Percentiles rank a stretch among this genome's conserved stretches.
These are phyloP conservation scores for Drusus annulatus DNA, from an alignment of 1,140 invertebrate genomes.

Conservation along the genomic window DNA sequence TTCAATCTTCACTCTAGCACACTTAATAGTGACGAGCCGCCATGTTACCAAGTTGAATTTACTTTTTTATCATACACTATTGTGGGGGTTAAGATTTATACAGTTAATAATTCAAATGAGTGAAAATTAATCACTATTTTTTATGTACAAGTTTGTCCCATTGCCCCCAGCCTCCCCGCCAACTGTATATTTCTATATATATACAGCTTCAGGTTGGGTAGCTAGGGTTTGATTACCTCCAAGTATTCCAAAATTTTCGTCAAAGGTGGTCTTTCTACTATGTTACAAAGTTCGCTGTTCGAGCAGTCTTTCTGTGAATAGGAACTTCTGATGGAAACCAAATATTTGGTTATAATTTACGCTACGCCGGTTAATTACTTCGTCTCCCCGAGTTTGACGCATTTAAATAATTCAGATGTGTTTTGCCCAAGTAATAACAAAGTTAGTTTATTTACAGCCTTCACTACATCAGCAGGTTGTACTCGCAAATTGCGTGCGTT, in stretches of 20 bases:
- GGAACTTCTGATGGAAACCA: constrained; percentile 38
- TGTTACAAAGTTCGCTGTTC: constrained; percentile 25
- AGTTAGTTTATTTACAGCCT: neutral
- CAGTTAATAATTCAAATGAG: too few relatives aligned
- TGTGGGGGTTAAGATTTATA: too few relatives aligned
- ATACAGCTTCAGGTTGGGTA: neutral
- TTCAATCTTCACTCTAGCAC: too few relatives aligned
- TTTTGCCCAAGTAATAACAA: constrained; percentile 16
- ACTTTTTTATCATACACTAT: too few relatives aligned
- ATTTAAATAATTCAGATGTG: constrained; percentile 17
- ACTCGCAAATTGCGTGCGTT: too few relatives aligned
- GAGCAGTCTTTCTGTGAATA: constrained; percentile 36
- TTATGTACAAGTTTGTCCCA: neutral
- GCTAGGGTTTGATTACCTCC: constrained; percentile 16
- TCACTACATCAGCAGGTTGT: too few relatives aligned
- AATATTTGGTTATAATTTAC: constrained; percentile 43
- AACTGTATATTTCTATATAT: neutral
- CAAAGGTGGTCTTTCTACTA: constrained; percentile 32
- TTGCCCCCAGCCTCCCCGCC: neutral
- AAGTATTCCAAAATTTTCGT: constrained; percentile 29
- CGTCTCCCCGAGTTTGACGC: neutral
- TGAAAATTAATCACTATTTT: too few relatives aligned
- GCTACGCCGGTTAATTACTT: constrained; percentile 18
- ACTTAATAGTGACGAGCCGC: too few relatives aligned
- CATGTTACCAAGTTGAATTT: too few relatives aligned